Evolutionary conservation across 2,113 vertebrate species (phyloP).

Genomic region (Rostratula benghalensis): DNA sequence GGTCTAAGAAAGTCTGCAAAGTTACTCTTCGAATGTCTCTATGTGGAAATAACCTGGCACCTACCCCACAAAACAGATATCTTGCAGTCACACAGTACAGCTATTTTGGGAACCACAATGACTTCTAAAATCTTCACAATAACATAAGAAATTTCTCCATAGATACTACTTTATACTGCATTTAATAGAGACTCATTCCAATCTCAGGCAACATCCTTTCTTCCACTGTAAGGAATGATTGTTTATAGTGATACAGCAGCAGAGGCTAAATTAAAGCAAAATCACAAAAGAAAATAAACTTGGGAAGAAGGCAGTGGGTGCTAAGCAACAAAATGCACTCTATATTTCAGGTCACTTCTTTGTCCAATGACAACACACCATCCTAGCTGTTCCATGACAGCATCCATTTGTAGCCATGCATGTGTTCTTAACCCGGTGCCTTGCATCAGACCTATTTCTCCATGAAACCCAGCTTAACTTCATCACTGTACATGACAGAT

Average conservation of each 20-base stretch:
- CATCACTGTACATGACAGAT: fast-evolving
- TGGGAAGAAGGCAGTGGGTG: background rate
- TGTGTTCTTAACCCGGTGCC: background rate
- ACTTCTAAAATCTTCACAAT: constrained; percentile 32
- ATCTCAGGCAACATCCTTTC: background rate
- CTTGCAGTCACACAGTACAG: background rate
- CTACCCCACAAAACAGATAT: constrained; percentile 29
- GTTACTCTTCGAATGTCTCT: background rate
- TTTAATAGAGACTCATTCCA: background rate
- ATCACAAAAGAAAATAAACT: no score
- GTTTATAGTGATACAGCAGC: background rate
- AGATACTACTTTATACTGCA: background rate
- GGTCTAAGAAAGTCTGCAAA: background rate
- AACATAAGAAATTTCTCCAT: background rate
- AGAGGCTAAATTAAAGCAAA: background rate
- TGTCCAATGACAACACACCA: background rate
- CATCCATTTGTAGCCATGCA: background rate
- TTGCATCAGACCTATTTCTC: background rate
- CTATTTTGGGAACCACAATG: background rate
- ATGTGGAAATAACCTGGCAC: background rate
- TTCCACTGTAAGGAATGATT: background rate
- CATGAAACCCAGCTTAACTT: background rate
- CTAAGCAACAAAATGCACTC: background rate
- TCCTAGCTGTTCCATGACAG: background rate
- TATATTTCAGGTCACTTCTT: background rate